Evolutionary conservation across 1,140 invertebrate species (phyloP).

Genomic region (Pissodes strobi): DNA sequence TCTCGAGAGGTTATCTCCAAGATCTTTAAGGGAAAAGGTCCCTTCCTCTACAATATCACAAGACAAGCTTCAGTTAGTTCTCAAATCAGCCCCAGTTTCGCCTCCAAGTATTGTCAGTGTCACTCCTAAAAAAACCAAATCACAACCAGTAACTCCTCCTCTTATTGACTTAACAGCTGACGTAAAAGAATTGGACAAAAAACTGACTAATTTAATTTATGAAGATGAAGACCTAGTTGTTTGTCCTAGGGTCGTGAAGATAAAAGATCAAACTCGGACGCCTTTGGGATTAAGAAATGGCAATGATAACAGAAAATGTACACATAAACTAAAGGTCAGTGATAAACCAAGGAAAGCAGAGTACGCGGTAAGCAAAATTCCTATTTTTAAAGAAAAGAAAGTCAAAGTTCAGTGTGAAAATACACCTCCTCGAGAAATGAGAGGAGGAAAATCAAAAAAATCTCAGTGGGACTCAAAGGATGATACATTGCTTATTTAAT

Average conservation of each 20-base stretch:
- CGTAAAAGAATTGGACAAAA: slow-evolving; percentile 47
- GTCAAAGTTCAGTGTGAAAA: slow-evolving; percentile 51
- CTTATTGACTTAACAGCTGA: slow-evolving; percentile 36
- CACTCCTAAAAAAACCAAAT: slow-evolving; percentile 27
- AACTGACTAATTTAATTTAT: slow-evolving; percentile 50
- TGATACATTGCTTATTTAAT: slow-evolving; percentile 48
- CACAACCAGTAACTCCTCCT: slow-evolving; percentile 27
- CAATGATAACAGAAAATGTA: slow-evolving; percentile 29
- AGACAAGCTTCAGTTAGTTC: neutral
- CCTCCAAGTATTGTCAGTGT: slow-evolving; percentile 15
- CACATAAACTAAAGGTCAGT: slow-evolving; percentile 47
- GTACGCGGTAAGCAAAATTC: slow-evolving; percentile 45
- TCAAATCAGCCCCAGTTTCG: slow-evolving; percentile 26
- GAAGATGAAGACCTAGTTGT: slow-evolving; percentile 45
- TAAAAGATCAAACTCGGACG: slow-evolving; percentile 35
- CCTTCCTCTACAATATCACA: too few species aligned
- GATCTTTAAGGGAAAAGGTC: too few species aligned
- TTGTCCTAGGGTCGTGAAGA: slow-evolving; percentile 33
- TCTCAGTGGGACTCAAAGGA: slow-evolving; percentile 46
- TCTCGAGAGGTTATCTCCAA: too few species aligned
- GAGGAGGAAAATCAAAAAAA: slow-evolving; percentile 31
- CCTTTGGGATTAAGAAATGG: slow-evolving; percentile 44
- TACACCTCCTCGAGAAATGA: slow-evolving; percentile 45
- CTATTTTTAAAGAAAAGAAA: slow-evolving; percentile 47
- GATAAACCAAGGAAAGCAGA: slow-evolving; percentile 48